Evolutionary conservation across 2,113 vertebrate genomes (phyloP), one percentile per base, ranked within the genome.

Genomic region (Sterrhoptilus dennistouni): DNA sequence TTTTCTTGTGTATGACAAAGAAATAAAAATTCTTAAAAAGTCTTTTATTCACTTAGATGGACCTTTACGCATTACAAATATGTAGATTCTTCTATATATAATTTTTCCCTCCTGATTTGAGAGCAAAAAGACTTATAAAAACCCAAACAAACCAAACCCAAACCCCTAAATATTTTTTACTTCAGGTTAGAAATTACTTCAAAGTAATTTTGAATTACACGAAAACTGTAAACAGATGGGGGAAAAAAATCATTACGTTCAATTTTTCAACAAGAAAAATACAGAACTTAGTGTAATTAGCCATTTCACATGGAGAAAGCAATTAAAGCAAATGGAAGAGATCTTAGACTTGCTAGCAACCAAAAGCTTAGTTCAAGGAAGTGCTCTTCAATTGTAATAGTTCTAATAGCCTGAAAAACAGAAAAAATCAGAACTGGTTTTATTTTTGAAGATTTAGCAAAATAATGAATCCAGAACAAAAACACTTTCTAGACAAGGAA

Each of bases 41-140:
- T 23, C 1, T 3, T 56, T 40, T 12, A 45, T 45, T 56, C 17
- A 54, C 18, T 42, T 81, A 69, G 33, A 50, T 35, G 33, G 5
- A 54, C 3, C 3, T 45, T 45, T 47, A 68, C n/a, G 33, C 1
- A 47, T 44, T 36, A 64, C 0, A 84, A 33, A 42, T n/a, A 40
- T 4, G 0, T 47, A n/a, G 16, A 56, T 47, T 40, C 40, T 50
- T 83, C n/a, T 36, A 29, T 4, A 38, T 8, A 38, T 5, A 0
- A 0, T 18, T 69, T 86, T 10, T 5, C 6, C 1, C 0, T 50
- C 9, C 5, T 85, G 17, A 28, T 61, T 42, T 52, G 40, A 53
- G 14, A 64, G 20, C 2, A 59, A 71, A 87, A 82, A 45, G 6
- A 20, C 38, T 35, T 8, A 36, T 5, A 23, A 29, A 47, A n/a